These are phyloP conservation scores for Columba janthina DNA, from an alignment of 2,113 vertebrate genomes.

Conservation along the genomic window DNA sequence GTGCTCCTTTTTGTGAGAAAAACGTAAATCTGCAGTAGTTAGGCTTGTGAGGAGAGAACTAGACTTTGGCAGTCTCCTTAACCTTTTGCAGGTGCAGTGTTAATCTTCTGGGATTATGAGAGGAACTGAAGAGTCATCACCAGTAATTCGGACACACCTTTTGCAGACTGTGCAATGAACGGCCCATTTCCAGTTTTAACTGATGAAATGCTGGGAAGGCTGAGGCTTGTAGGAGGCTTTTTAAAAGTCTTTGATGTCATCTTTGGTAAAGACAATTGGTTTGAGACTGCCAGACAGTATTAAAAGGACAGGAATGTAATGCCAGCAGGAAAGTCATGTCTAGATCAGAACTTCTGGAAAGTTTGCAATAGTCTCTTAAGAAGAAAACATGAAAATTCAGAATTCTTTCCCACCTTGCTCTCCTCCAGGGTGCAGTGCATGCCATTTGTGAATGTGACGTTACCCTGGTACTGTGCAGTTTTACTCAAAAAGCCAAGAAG, in stretches of 20 bases:
- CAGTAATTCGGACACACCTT: not conserved
- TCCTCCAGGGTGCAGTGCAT: not conserved
- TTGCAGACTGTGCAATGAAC: not conserved
- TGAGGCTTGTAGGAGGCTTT: not conserved
- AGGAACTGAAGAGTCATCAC: not conserved
- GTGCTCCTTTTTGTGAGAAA: not conserved
- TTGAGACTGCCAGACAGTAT: not conserved
- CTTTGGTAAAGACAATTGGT: not conserved
- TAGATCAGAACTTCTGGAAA: not conserved
- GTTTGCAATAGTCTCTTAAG: not conserved
- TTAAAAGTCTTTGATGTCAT: not conserved
- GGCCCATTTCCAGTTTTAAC: not conserved
- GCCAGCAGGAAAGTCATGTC: not conserved
- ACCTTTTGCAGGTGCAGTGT: not conserved
- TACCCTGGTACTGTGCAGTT: not conserved
- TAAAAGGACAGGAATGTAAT: not conserved
- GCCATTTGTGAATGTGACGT: not conserved
- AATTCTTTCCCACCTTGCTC: not conserved
- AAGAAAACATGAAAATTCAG: not conserved
- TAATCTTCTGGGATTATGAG: not conserved
- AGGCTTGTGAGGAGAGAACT: not conserved
- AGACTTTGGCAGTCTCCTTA: not conserved
- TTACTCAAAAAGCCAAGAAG: not conserved
- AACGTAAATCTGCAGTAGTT: not conserved
- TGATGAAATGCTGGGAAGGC: not conserved